Evolutionary conservation across 2,113 vertebrate species (phyloP), one percentile per base, ranked within the genome.

Genomic region (Leucoraja erinaceus): DNA sequence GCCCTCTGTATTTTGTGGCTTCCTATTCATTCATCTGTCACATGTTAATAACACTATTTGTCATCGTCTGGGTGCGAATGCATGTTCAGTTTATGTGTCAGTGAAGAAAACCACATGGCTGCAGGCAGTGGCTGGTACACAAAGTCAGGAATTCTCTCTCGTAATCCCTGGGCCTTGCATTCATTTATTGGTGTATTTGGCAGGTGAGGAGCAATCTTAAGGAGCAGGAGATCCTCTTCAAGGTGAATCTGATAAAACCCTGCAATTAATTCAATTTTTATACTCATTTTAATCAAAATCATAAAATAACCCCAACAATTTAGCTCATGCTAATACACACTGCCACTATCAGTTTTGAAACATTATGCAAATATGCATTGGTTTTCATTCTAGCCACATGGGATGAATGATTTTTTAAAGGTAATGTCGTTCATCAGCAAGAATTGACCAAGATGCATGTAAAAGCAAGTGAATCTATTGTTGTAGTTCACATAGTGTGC

Each of bases 21-120:
- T 63, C 61, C 56, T 86, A 28, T 31, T 63, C 83, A 86, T 86
- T 86, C 83, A 86, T 11, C 28, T 61, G 28, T 63, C 25, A 63
- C 63, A n/a, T n/a, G 12, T 59, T 63, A 86, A 63, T 86, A 86
- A 59, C 28, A 86, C 83, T 7, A 33, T n/a, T 86, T 86, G 56
- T 86, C 59, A 86, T 86, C 12, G 83, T 86, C 11, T 86, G 83
- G 5, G 9, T 76, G n/a, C 0, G 28, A 76, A 31, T 86, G 28
- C 56, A 86, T 63, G 18, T 86, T 86, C 56, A 86, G 59, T 86
- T n/a, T 59, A 86, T 59, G 7, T 61, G n/a, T 63, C 83, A 86
- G 22, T 61, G 81, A 18, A 86, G 56, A 86, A 83, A 86, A 63
- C 63, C 83, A 86, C 59, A 86, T n/a, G 5, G 6, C 56, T 61